These are phyloP conservation scores for Archocentrus centrarchus DNA, from an alignment of 2,113 vertebrate genomes.

Conservation along the genomic window DNA sequence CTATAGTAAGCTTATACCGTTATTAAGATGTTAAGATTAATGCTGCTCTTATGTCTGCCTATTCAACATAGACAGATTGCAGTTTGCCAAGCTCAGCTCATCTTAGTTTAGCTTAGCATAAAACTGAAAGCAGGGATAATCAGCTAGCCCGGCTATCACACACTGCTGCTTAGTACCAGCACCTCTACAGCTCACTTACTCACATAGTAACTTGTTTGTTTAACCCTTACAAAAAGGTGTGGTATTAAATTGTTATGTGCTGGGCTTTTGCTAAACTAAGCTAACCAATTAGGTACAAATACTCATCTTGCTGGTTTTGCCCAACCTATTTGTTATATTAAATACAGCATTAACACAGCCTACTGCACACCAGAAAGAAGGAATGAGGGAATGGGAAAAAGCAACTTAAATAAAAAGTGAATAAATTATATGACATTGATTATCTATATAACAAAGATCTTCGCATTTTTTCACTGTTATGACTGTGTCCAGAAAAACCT, in stretches of 20 bases:
- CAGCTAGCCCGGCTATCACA: neutral
- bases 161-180: neutral
- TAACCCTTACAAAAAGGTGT: neutral
- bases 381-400: neutral
- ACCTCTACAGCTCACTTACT: neutral
- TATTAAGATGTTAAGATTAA: neutral
- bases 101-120: neutral
- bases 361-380: neutral
- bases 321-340: neutral
- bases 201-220: neutral
- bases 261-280: neutral
- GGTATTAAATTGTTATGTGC: neutral
- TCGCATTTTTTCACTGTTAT: neutral
- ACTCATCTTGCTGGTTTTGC: neutral
- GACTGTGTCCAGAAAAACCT: neutral
- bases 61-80: neutral
- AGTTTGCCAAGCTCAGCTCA: neutral
- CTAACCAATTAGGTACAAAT: neutral
- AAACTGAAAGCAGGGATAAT: neutral
- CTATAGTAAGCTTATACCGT: neutral
- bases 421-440: neutral
- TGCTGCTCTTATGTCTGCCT: neutral
- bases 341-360: neutral
- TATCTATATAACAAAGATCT: neutral
- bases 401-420: neutral